These are phyloP conservation scores for Lynx canadensis DNA, from an alignment of 2,113 vertebrate genomes.

Conservation along the genomic window DNA sequence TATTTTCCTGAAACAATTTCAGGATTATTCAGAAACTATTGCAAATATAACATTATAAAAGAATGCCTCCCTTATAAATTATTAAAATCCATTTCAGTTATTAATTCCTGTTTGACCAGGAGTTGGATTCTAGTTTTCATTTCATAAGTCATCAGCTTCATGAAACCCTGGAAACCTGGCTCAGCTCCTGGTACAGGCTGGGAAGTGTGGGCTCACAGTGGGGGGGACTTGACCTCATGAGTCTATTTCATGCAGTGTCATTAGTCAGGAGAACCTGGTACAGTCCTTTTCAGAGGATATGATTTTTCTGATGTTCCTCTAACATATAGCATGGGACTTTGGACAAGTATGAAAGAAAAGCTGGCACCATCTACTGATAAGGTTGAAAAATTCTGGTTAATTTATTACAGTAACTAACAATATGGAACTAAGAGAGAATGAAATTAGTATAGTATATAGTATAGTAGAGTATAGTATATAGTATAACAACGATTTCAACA, in stretches of 20 bases:
- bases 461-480: no score
- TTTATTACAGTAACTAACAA: neutral
- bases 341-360: neutral
- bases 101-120: neutral
- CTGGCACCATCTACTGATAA: neutral
- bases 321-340: neutral
- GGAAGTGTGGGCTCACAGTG: neutral
- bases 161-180: neutral
- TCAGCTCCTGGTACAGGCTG: neutral
- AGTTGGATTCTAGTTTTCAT: neutral
- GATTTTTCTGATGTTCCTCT: neutral
- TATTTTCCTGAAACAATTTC: neutral
- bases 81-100: neutral
- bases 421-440: neutral
- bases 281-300: neutral
- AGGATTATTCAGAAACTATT: neutral
- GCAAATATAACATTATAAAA: neutral
- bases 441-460: no score
- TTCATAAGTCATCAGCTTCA: neutral
- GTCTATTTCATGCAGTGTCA: neutral
- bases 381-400: neutral
- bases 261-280: neutral
- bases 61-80: neutral
- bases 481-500: neutral
- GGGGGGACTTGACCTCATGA: neutral